Percentiles rank a stretch among this genome's conserved stretches.
phyloP scores from a whole-genome alignment of 2,797 vertebrate species.

The Chelmon rostratus region DNA sequence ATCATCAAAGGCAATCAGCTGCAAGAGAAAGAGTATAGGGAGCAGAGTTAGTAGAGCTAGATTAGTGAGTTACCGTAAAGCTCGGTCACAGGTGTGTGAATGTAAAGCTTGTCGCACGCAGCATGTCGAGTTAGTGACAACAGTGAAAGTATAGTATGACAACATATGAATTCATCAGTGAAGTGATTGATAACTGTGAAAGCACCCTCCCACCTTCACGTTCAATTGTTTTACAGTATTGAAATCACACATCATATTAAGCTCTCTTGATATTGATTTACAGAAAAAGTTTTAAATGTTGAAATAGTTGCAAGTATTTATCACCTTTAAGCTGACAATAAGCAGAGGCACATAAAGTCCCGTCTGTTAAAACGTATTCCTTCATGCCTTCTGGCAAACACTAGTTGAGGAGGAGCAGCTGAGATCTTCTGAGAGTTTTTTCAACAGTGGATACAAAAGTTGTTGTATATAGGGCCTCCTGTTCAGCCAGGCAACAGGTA shows the following conservation, averaged over 20 bases:
- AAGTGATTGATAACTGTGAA: background rate
- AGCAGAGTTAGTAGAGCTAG: slow-evolving; percentile 85
- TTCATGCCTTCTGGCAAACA: background rate
- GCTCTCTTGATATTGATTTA: background rate
- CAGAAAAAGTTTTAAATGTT: background rate
- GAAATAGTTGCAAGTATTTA: background rate
- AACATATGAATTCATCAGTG: background rate
- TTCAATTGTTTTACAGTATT: slow-evolving; percentile 1
- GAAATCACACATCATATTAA: background rate
- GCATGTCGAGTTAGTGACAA: slow-evolving; percentile 55
- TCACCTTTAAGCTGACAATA: background rate
- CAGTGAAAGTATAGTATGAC: slow-evolving; percentile 10
- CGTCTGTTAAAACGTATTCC: background rate
- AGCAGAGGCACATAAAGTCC: background rate
- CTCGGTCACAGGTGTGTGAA: slow-evolving; percentile 40
- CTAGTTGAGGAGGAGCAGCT: background rate
- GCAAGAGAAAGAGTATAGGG: slow-evolving; percentile 87
- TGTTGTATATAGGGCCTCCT: background rate
- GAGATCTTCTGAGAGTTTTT: background rate
- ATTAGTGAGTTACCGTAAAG: slow-evolving; percentile 55
- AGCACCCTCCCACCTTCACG: background rate
- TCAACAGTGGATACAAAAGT: background rate
- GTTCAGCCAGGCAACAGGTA: background rate
- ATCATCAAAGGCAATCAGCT: slow-evolving; percentile 97
- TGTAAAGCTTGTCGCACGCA: slow-evolving; percentile 30